Conservation (phyloP, 2,113 vertebrate genomes). For the Psilopogon haemacephalus region DNA sequence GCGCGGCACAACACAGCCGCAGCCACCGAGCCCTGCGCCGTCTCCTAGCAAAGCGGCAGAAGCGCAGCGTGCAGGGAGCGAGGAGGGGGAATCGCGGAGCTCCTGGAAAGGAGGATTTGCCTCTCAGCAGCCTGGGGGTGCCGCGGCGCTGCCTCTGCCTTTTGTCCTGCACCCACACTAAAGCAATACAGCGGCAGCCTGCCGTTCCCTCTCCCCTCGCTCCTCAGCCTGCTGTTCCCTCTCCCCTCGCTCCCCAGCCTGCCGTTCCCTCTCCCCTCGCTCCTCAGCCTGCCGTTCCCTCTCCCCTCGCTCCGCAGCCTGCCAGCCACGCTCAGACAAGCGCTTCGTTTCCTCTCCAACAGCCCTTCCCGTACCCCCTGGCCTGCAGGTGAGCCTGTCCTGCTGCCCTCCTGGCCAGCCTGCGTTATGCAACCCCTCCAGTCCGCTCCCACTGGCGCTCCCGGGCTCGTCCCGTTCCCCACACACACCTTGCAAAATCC, state of each 20-base stretch:
- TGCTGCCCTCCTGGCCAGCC: background rate
- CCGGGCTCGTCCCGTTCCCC: background rate
- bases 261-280: background rate
- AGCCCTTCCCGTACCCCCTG: background rate
- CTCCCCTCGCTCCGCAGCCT: background rate
- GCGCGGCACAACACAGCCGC: constrained; percentile 4
- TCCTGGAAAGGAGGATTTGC: background rate
- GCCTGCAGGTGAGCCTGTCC: background rate
- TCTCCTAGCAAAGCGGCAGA: background rate
- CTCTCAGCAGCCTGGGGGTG: background rate
- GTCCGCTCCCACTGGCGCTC: background rate
- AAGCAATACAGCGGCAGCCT: background rate
- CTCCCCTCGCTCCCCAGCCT: background rate
- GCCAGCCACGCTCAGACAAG: background rate
- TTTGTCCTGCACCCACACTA: background rate
- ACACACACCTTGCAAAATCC: constrained; percentile 14
- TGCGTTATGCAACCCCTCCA: background rate
- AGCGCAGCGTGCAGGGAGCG: background rate
- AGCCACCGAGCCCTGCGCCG: background rate
- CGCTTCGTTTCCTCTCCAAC: background rate
- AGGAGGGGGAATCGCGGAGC: background rate
- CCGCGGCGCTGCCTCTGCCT: background rate
- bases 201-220: background rate
- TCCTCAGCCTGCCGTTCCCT: background rate
- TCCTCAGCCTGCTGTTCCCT: too few species aligned